Evolutionary conservation across 2,888 invertebrate species (phyloP).

Genomic region (Hirtodrosophila confusa): DNA sequence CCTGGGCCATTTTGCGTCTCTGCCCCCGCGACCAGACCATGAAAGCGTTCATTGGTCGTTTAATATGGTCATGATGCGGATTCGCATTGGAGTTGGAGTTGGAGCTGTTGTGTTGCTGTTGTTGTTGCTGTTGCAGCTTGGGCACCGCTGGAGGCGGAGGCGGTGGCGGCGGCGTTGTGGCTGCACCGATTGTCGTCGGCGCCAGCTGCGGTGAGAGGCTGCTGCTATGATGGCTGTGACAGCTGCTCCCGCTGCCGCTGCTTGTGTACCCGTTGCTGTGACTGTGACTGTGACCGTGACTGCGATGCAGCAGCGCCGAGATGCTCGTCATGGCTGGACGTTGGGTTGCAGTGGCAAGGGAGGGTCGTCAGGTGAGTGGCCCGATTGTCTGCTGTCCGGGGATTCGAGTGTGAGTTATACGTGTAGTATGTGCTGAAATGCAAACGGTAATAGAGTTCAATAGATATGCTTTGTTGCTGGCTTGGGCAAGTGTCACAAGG

Average conservation of each 20-base stretch:
- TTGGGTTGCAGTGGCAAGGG: not conserved
- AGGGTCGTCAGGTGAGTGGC: constrained; percentile 51
- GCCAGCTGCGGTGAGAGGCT: constrained; percentile 66
- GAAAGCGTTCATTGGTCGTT: constrained; percentile 98
- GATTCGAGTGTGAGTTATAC: constrained; percentile 8
- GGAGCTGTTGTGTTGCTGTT: constrained; percentile 4
- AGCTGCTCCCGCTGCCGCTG: constrained; percentile 61
- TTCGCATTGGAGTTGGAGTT: constrained; percentile 34
- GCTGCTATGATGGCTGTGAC: constrained; percentile 61
- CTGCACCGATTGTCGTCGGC: constrained; percentile 47
- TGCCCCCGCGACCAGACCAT: constrained; percentile 98
- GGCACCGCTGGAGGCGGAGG: constrained; percentile 43
- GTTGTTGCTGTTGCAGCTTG: constrained; percentile 21
- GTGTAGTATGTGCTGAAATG: constrained; percentile 51
- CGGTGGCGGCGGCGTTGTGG: constrained; percentile 48
- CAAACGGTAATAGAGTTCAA: constrained; percentile 69
- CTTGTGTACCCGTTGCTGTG: constrained; percentile 67
- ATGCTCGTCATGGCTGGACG: constrained; percentile 66
- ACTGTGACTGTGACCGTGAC: constrained; percentile 51
- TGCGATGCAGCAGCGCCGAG: constrained; percentile 70
- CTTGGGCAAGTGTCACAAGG: not conserved
- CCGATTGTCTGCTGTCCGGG: constrained; percentile 22
- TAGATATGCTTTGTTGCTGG: constrained; percentile 63
- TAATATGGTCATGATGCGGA: constrained; percentile 89
- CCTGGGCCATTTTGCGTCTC: constrained; percentile 95